A percentile compares a stretch with the other conserved stretches of the same genome.
Evolutionary conservation across 2,113 vertebrate genomes (phyloP).

Genomic region (Rhea americana): DNA sequence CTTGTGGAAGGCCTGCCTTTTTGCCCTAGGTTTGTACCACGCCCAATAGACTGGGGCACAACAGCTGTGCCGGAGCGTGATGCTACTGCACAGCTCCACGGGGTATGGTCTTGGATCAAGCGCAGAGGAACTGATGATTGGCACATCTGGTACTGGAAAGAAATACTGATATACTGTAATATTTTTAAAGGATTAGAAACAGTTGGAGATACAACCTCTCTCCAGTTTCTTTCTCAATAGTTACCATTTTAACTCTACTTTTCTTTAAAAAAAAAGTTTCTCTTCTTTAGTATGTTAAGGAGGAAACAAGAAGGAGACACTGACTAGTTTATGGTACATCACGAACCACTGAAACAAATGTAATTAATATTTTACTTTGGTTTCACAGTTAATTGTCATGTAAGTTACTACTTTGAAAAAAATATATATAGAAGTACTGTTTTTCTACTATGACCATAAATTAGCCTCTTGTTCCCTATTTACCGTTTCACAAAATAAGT

Average conservation of each 20-base stretch:
- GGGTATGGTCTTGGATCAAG: background rate
- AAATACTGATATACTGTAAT: background rate
- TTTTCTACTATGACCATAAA: background rate
- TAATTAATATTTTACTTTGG: background rate
- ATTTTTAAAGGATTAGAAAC: background rate
- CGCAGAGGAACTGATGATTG: background rate
- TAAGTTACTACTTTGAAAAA: background rate
- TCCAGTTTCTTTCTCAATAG: background rate
- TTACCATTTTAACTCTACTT: background rate
- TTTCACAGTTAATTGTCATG: background rate
- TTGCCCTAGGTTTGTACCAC: background rate
- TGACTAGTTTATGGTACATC: background rate
- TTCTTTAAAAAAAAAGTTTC: background rate
- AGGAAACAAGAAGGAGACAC: background rate
- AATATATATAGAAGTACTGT: background rate
- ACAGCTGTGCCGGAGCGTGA: background rate
- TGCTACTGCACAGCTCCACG: background rate
- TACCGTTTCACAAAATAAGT: background rate
- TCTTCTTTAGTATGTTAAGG: background rate
- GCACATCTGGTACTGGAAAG: background rate
- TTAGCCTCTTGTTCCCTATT: background rate
- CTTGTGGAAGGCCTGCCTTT: background rate
- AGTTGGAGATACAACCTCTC: background rate
- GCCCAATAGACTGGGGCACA: background rate
- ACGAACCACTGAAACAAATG: background rate